A percentile compares a stretch with the other conserved stretches of the same genome.
These are phyloP conservation scores for Phalacrocorax brasilianus DNA, from an alignment of 2,113 vertebrate genomes.

Conservation along the genomic window DNA sequence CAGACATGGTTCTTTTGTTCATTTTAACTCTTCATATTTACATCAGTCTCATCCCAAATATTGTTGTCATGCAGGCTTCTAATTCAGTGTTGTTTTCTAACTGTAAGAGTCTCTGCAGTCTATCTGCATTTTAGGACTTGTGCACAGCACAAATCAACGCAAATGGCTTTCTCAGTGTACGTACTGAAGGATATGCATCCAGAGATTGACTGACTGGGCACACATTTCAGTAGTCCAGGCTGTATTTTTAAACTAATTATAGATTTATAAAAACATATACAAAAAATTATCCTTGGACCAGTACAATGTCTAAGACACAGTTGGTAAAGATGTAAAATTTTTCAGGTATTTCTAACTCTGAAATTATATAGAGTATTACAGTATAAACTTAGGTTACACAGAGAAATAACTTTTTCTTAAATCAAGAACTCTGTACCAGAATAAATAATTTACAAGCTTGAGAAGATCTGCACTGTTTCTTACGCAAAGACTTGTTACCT, in stretches of 20 bases:
- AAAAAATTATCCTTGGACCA: conserved; percentile 2
- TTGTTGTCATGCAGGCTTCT: not conserved
- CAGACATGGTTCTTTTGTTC: not conserved
- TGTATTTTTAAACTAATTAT: conserved; percentile 9
- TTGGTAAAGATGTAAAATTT: not conserved
- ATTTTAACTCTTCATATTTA: not conserved
- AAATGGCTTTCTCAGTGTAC: not conserved
- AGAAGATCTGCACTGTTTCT: not conserved
- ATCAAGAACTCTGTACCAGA: not conserved
- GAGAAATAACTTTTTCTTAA: not conserved
- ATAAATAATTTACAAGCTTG: conserved; percentile 27
- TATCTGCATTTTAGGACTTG: conserved; percentile 49
- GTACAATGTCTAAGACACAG: not conserved
- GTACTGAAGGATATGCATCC: not conserved
- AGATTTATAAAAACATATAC: conserved; percentile 3
- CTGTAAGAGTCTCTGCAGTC: not conserved
- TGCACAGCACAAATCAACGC: conserved; percentile 61
- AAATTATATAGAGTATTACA: not conserved
- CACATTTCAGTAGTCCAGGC: not conserved
- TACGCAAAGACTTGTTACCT: not conserved
- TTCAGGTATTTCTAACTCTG: not conserved
- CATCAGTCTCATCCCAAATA: not conserved
- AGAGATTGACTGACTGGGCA: not conserved
- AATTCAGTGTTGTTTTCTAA: not conserved
- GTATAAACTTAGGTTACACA: not conserved